Percentiles rank a stretch among this genome's conserved stretches.
These are phyloP conservation scores for Masticophis lateralis DNA, from an alignment of 2,797 vertebrate species.

Conservation along the genomic window DNA sequence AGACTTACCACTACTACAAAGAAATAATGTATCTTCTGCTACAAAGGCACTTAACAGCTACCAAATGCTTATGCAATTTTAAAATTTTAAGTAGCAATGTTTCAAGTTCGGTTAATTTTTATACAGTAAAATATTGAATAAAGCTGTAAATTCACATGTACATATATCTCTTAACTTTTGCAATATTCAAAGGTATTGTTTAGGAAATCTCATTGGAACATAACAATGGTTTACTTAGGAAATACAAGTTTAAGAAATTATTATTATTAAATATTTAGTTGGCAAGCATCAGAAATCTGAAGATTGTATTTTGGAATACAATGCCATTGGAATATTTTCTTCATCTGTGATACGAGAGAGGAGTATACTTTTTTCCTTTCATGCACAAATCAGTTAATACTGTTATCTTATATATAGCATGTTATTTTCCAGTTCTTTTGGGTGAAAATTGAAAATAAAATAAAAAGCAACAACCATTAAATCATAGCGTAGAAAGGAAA, in stretches of 20 bases:
- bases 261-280: neutral
- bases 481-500: neutral
- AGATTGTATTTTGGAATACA: neutral
- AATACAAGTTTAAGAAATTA: neutral
- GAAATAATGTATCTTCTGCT: neutral
- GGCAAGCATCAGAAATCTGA: neutral
- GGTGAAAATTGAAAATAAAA: neutral
- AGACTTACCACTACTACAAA: neutral
- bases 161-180: neutral
- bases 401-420: neutral
- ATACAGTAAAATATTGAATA: neutral
- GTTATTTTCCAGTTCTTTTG: neutral
- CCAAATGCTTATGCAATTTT: neutral
- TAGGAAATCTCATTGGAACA: neutral
- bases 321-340: neutral
- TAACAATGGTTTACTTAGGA: no score
- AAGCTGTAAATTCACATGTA: neutral
- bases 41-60: neutral
- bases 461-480: neutral
- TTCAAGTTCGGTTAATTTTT: neutral
- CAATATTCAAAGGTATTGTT: neutral
- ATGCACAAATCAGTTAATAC: slow-evolving; percentile 3
- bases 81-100: neutral
- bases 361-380: neutral
- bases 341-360: neutral